These are phyloP conservation scores for Danio rerio DNA, from an alignment of 2,113 vertebrate genomes.

Conservation along the genomic window DNA sequence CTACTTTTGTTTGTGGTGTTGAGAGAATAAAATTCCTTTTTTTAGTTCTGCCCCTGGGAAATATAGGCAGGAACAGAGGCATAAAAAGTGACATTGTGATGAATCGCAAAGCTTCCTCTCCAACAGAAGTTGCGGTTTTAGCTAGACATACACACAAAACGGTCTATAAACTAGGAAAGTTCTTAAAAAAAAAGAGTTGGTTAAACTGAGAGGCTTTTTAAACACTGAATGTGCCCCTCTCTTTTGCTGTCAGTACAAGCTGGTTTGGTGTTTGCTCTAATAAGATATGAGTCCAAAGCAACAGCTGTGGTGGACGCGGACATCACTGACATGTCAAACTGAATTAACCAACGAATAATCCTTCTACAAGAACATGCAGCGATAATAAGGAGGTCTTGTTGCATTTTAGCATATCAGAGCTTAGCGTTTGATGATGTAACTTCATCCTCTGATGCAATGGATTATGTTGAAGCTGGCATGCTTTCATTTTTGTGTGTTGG, in stretches of 20 bases:
- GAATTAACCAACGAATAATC: not conserved
- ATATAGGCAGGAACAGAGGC: slow-evolving; percentile 6
- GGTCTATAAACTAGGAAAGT: not conserved
- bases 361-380: not conserved
- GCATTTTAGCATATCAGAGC: slow-evolving; percentile 5
- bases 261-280: slow-evolving; percentile 21
- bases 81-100: slow-evolving; percentile 9
- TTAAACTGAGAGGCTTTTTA: not conserved
- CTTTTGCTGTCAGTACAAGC: not conserved
- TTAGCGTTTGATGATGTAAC: not conserved
- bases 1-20: slow-evolving; percentile 15
- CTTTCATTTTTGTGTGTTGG: not conserved
- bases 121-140: not conserved
- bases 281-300: slow-evolving; percentile 7
- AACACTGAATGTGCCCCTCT: not conserved
- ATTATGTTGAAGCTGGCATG: not conserved
- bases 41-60: not conserved
- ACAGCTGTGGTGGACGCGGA: slow-evolving; percentile 22
- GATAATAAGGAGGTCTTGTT: slow-evolving; percentile 3
- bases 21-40: slow-evolving; percentile 18
- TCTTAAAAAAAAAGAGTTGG: not conserved
- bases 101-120: slow-evolving; percentile 1
- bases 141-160: not conserved
- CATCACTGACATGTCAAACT: slow-evolving; percentile 5
- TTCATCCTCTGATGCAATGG: slow-evolving; percentile 1